Conservation (phyloP, 2,797 vertebrate genomes). For the Sus cebifrons region DNA sequence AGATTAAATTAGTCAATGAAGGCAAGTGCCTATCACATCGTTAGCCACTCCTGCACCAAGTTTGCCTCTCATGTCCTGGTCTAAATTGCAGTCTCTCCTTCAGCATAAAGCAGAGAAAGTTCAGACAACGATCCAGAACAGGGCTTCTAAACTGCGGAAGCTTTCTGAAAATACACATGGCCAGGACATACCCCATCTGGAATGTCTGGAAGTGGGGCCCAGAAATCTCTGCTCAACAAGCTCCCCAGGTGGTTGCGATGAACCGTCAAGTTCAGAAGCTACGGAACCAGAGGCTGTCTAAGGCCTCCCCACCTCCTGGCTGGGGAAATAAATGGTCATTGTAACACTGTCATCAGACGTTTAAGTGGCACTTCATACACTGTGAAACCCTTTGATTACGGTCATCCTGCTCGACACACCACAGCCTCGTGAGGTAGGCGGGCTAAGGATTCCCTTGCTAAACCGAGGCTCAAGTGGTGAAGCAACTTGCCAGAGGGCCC, state of each 20-base stretch:
- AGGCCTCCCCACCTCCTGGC: neutral
- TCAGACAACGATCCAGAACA: neutral
- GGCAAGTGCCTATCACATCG: neutral
- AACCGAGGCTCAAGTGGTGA: neutral
- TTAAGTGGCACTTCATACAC: neutral
- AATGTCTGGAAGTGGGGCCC: neutral
- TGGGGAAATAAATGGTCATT: neutral
- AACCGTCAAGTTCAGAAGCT: neutral
- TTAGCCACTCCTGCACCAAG: neutral
- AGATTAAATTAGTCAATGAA: neutral
- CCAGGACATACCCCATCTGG: neutral
- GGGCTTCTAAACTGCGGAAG: neutral
- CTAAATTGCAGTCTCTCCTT: neutral
- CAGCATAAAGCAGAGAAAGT: neutral
- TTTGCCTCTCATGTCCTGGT: neutral
- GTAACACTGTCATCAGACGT: fast-evolving
- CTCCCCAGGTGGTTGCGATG: neutral
- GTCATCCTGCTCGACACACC: neutral
- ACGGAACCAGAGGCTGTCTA: neutral
- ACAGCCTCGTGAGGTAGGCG: neutral
- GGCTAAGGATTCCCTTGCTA: neutral
- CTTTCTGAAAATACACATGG: neutral
- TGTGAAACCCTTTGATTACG: neutral
- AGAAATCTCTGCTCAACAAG: slow-evolving; percentile 35
- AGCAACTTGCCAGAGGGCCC: neutral